A percentile compares a stretch with the other conserved stretches of the same genome.
Conservation (phyloP, 1,140 invertebrate genomes). For the Drepana arcuata region DNA sequence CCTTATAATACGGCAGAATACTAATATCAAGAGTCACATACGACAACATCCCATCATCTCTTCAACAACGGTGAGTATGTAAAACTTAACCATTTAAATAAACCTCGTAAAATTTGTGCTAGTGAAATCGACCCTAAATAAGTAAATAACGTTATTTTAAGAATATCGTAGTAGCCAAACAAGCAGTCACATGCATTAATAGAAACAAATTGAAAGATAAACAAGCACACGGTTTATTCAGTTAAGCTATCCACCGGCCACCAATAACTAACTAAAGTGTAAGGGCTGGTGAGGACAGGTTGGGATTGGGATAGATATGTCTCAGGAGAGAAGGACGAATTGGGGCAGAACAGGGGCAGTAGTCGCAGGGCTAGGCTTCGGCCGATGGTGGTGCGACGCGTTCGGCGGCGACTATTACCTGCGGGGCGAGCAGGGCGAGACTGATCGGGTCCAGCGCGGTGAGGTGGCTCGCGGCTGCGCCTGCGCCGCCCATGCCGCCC, state of each 20-base stretch:
- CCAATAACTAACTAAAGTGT: constrained; percentile 13
- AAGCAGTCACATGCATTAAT: constrained; percentile 50
- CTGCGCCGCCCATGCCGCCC: constrained; percentile 64
- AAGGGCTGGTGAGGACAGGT: constrained; percentile 10
- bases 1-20: no score
- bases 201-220: constrained; percentile 33
- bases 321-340: not conserved
- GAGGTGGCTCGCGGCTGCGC: constrained; percentile 60
- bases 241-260: constrained; percentile 48
- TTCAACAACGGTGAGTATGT: no score
- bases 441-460: constrained; percentile 62
- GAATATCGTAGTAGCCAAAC: constrained; percentile 34
- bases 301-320: not conserved
- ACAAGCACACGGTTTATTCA: constrained; percentile 45
- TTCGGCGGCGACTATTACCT: constrained; percentile 47
- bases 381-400: constrained; percentile 27
- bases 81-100: no score
- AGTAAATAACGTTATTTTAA: constrained; percentile 3
- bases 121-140: no score
- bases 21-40: no score
- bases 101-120: no score
- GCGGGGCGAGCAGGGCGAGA: constrained; percentile 65
- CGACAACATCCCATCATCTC: no score
- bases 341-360: constrained; percentile 11
- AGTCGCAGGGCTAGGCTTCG: constrained; percentile 15